These are phyloP conservation scores for Bos indicus DNA, from an alignment of 2,113 vertebrate species.

Conservation along the genomic window DNA sequence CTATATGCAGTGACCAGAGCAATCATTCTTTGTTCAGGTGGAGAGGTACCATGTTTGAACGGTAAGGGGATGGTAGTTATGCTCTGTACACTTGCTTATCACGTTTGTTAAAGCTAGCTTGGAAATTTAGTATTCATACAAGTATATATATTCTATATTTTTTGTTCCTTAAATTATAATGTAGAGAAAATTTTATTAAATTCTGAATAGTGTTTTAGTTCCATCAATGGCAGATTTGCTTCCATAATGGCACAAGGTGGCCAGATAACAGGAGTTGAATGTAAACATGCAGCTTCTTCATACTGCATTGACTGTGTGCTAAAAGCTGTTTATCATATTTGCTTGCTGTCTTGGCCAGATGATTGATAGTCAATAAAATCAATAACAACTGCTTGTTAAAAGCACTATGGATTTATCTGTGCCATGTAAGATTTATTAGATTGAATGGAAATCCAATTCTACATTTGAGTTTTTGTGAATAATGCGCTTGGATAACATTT, in stretches of 20 bases:
- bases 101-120: neutral
- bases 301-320: neutral
- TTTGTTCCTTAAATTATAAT: neutral
- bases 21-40: neutral
- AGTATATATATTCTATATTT: neutral
- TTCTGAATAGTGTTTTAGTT: slow-evolving; percentile 7
- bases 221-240: neutral
- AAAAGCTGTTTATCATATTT: slow-evolving; percentile 16
- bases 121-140: neutral
- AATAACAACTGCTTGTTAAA: slow-evolving; percentile 32
- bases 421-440: slow-evolving; percentile 17
- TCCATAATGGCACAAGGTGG: neutral
- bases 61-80: neutral
- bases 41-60: neutral
- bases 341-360: slow-evolving; percentile 27
- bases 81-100: neutral
- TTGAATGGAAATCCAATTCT: neutral
- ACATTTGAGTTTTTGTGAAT: slow-evolving; percentile 15
- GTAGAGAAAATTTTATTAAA: slow-evolving; percentile 9
- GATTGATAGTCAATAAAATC: slow-evolving; percentile 44
- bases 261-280: neutral
- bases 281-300: neutral
- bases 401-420: slow-evolving; percentile 8
- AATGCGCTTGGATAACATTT: neutral
- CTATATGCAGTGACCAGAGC: neutral